Base-by-base conservation (phyloP, 2,113 vertebrate genomes). In the Crypturellus undulatus region DNA sequence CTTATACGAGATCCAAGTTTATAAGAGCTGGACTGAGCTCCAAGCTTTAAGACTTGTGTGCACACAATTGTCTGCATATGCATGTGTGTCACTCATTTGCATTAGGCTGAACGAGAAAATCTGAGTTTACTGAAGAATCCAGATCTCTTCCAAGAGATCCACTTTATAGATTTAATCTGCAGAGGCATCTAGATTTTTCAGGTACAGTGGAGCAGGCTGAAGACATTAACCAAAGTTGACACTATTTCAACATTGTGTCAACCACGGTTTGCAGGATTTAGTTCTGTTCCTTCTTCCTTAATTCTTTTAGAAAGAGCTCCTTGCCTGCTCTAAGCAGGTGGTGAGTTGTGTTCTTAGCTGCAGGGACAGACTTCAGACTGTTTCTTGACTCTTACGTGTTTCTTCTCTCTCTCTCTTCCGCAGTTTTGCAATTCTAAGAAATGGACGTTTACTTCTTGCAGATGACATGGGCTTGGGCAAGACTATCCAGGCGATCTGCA, bases 401-500 rank as follows among this genome's bases (percentile, higher is more conserved):
- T 93, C 32, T 30, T 60, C 30, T 58, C 22, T 56, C 82, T 91
- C 0, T 54, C 83, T 38, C 9, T 91, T 82, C 7, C 51, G 3
- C 96, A 99, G 99, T 96, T 99, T 99, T 80, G 99, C 99, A 8
- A 97, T 99, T 89, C 98, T 97, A 6, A 98, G 98, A 79, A 97
- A 98, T 32, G 99, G 99, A 59, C 99, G 99, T 40, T 98, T 99
- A 86, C 99, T 99, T 12, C 97, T 99, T 17, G 99, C 99, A 0
- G 99, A 99, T 83, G 99, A 99, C 96, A 99, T 99, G 99, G 99
- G 99, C 36, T 97, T 99, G 94, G 99, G 99, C 72, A 99, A 99
- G 97, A 99, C 99, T 1, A 96, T 99, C 72, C 99, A 99, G 97
- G 99, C 99, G 17, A 99, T 99, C 97, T 99, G 99, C 42, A 98